A percentile compares a stretch with the other conserved stretches of the same genome.
These are phyloP conservation scores for Helleia helle DNA, from an alignment of 2,888 invertebrate species.

Conservation along the genomic window DNA sequence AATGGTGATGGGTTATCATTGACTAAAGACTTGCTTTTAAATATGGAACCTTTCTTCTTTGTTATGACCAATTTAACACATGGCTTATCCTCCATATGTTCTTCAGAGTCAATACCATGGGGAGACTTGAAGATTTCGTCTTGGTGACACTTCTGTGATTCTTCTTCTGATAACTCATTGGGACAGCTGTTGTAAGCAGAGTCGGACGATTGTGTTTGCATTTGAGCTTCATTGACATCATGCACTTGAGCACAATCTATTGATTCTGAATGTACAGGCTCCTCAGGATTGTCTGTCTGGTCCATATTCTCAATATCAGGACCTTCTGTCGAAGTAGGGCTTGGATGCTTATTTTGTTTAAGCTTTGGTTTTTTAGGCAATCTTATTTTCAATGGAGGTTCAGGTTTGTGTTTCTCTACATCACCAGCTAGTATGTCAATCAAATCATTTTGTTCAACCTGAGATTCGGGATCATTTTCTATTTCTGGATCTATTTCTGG, in stretches of 20 bases:
- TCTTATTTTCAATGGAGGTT: slow-evolving; percentile 33
- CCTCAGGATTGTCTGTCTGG: background rate
- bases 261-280: slow-evolving; percentile 20
- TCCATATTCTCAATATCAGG: slow-evolving; percentile 17
- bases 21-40: slow-evolving; percentile 85
- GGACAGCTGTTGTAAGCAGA: slow-evolving; percentile 64
- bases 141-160: slow-evolving; percentile 44
- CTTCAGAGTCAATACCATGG: slow-evolving; percentile 46
- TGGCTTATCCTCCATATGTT: slow-evolving; percentile 61
- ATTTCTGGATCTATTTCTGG: slow-evolving; percentile 32
- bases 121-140: slow-evolving; percentile 65
- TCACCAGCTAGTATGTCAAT: slow-evolving; percentile 48
- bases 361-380: slow-evolving; percentile 47
- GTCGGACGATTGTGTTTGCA: slow-evolving; percentile 50
- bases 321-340: slow-evolving; percentile 31
- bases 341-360: slow-evolving; percentile 43
- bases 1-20: slow-evolving; percentile 73
- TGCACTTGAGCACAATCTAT: slow-evolving; percentile 26
- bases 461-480: slow-evolving; percentile 39
- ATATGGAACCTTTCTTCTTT: slow-evolving; percentile 91
- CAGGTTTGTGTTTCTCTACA: slow-evolving; percentile 34
- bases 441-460: slow-evolving; percentile 43
- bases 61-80: slow-evolving; percentile 82
- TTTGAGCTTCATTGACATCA: slow-evolving; percentile 39
- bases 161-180: slow-evolving; percentile 59